phyloP scores from a whole-genome alignment of 2,113 vertebrate genomes.

The Malurus cyaneus region DNA sequence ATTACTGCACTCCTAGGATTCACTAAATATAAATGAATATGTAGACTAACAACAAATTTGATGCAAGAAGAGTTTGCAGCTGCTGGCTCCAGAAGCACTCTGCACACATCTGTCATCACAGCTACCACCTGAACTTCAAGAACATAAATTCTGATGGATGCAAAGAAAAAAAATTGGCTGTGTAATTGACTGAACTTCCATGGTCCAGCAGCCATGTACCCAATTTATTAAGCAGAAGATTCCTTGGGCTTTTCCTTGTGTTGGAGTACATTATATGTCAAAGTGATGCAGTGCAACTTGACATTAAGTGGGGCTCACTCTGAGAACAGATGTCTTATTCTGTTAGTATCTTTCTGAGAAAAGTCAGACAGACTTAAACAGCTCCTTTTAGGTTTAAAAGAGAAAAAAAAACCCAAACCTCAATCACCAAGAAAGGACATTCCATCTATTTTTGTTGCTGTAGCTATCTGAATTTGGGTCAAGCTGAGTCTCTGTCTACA shows the following conservation, averaged over 20 bases:
- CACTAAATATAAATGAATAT: neutral
- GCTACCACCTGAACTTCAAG: conserved; percentile 29
- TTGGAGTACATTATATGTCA: neutral
- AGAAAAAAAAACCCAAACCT: neutral
- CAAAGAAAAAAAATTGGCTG: neutral
- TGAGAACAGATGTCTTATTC: neutral
- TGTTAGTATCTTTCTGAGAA: conserved; percentile 9
- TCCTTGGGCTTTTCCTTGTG: neutral
- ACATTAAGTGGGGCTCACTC: conserved; percentile 7
- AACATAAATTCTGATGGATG: neutral
- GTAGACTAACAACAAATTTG: conserved; percentile 3
- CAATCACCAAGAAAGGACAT: neutral
- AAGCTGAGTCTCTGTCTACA: neutral
- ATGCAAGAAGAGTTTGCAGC: conserved; percentile 7
- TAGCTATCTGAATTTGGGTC: neutral
- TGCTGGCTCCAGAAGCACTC: neutral
- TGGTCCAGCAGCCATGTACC: neutral
- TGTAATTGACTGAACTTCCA: neutral
- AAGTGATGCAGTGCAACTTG: conserved; percentile 14
- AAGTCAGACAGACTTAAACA: neutral
- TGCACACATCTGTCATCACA: neutral
- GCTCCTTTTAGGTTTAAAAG: neutral
- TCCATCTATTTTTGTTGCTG: neutral
- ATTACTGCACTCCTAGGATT: conserved; percentile 11
- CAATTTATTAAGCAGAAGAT: neutral